Evolutionary conservation across 2,113 vertebrate species (phyloP), one percentile per base, ranked within the genome.

Genomic region (Cyprinodon brontotheroides): DNA sequence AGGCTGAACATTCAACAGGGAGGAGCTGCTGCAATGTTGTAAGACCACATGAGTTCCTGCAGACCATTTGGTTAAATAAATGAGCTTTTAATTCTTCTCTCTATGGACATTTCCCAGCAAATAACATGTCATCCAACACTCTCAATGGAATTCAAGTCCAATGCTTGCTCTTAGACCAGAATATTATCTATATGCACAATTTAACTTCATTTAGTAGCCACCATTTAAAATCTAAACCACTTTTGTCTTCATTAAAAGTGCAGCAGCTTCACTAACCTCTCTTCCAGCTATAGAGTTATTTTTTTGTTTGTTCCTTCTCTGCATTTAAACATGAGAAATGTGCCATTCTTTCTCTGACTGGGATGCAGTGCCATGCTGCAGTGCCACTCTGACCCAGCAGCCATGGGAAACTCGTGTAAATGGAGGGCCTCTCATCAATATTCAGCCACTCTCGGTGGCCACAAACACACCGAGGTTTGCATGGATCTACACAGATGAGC

Each of bases 371-470:
- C 70, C 83, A 81, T 2, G 22, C 80, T 79, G 88, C 88, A 82
- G 89, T 91, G 83, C 82, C 90, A 91, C 78, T 86, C 86, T 41
- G 81, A 80, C 77, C 82, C 81, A 73, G 29, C 29, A 29, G 29
- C 29, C n/a, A n/a, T n/a, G n/a, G n/a, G n/a, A n/a, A n/a, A n/a
- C n/a, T n/a, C n/a, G n/a, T n/a, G n/a, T n/a, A n/a, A n/a, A n/a
- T n/a, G n/a, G n/a, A n/a, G n/a, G n/a, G n/a, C n/a, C n/a, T n/a
- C n/a, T n/a, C n/a, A n/a, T n/a, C n/a, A n/a, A n/a, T n/a, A n/a
- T n/a, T n/a, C n/a, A n/a, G n/a, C n/a, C n/a, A n/a, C n/a, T n/a
- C n/a, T n/a, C n/a, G n/a, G 29, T 29, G 29, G 29, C 29, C 29
- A 29, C n/a, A n/a, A n/a, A n/a, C n/a, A n/a, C n/a, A n/a, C n/a